Conservation (phyloP, 2,113 vertebrate species). For the Procavia capensis region DNA sequence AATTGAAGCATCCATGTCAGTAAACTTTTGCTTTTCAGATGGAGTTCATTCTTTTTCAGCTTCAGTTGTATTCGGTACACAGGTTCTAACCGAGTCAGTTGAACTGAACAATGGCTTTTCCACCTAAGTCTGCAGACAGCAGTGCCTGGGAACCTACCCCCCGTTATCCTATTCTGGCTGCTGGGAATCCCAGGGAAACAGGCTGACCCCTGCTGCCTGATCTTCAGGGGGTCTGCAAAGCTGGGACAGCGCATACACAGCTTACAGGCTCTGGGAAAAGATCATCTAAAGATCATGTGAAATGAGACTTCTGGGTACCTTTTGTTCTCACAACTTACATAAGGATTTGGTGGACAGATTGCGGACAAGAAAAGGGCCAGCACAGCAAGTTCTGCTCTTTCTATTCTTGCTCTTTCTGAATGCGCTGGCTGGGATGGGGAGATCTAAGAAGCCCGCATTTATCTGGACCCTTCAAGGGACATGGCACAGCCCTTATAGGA, state of each 20-base stretch:
- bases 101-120: not conserved
- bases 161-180: not conserved
- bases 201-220: not conserved
- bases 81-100: not conserved
- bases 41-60: not conserved
- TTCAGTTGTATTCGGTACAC: not conserved
- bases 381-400: not conserved
- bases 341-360: not conserved
- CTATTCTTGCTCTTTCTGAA: not conserved
- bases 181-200: not conserved
- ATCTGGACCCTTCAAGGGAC: not conserved
- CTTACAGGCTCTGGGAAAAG: not conserved
- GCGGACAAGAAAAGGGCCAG: not conserved
- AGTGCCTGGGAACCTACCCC: not conserved
- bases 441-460: not conserved
- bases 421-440: not conserved
- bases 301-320: not conserved
- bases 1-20: not conserved
- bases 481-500: not conserved
- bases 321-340: not conserved
- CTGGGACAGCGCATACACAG: not conserved
- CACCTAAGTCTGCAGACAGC: not conserved
- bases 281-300: not conserved
- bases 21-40: not conserved
- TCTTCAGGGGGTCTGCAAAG: not conserved